These are phyloP conservation scores for Furnarius figulus DNA, from an alignment of 2,113 vertebrate genomes.

Conservation along the genomic window DNA sequence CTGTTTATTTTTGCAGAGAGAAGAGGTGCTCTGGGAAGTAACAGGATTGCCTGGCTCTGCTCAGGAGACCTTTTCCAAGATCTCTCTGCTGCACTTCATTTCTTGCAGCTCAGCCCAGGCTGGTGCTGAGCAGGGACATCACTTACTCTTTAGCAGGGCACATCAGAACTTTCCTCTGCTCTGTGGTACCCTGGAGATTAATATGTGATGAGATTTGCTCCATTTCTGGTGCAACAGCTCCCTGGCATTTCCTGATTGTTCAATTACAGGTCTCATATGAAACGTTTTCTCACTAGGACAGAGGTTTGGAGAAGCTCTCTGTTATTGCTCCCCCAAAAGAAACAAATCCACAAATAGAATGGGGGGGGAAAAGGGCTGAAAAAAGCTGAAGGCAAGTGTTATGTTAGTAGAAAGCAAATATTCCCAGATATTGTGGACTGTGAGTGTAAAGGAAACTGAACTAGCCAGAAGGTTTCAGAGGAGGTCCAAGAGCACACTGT, in stretches of 20 bases:
- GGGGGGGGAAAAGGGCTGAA: not conserved
- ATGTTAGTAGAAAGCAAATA: not conserved
- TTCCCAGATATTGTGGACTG: not conserved
- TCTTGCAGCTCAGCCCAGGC: not conserved
- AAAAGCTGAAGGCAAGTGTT: not conserved
- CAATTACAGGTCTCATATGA: not conserved
- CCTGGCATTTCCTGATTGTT: not conserved
- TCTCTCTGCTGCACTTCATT: not conserved
- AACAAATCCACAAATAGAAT: not conserved
- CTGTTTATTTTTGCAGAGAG: slow-evolving; percentile 4
- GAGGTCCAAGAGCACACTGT: not conserved
- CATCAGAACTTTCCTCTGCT: not conserved
- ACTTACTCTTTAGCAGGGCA: not conserved
- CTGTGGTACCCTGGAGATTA: not conserved
- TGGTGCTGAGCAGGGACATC: not conserved
- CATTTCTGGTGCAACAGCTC: not conserved
- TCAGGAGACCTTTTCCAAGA: not conserved
- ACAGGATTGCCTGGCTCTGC: not conserved
- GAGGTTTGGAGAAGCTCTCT: not conserved
- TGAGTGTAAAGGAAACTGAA: not conserved
- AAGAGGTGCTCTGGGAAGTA: not conserved
- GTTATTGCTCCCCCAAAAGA: not conserved
- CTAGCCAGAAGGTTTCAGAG: not conserved
- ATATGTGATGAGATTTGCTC: not conserved
- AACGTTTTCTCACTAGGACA: not conserved